Conservation (phyloP, 2,888 invertebrate species). For the Oxytorus armatus region DNA sequence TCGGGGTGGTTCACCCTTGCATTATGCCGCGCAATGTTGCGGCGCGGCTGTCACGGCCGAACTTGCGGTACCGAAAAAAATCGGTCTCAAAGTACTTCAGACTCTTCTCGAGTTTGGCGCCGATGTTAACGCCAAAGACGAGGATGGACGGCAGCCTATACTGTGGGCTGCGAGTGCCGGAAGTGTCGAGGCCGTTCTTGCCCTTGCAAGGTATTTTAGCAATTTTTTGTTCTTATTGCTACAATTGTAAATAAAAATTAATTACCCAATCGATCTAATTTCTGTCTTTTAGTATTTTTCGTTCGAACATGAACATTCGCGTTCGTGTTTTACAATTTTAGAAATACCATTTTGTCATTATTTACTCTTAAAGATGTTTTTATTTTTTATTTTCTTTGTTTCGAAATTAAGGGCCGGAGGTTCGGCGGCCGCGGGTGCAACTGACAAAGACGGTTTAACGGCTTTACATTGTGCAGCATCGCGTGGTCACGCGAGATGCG, state of each 20-base stretch:
- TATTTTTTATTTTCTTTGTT: no score
- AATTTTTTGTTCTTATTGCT: no score
- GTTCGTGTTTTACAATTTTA: no score
- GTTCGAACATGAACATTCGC: no score
- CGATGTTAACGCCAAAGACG: slow-evolving; percentile 94
- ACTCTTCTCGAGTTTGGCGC: slow-evolving; percentile 92
- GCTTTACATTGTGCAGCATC: slow-evolving; percentile 99
- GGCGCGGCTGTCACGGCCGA: slow-evolving; percentile 85
- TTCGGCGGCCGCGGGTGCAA: slow-evolving; percentile 86
- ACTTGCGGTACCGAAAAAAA: slow-evolving; percentile 84
- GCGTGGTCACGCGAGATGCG: slow-evolving; percentile 96
- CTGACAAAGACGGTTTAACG: slow-evolving; percentile 95
- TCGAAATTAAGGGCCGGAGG: slow-evolving; percentile 84
- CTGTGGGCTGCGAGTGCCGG: slow-evolving; percentile 99
- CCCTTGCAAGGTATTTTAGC: slow-evolving; percentile 91
- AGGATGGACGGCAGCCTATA: slow-evolving; percentile 96
- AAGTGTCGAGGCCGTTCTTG: slow-evolving; percentile 95
- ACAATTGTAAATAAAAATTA: no score
- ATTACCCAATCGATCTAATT: no score
- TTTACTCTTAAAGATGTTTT: no score
- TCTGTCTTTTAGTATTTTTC: no score
- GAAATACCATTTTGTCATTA: no score
- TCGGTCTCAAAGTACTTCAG: slow-evolving; percentile 92
- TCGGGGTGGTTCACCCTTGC: slow-evolving; percentile 97
- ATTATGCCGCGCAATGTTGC: slow-evolving; percentile 99